Base-by-base conservation (phyloP, 2,113 vertebrate genomes). In the Microcebus murinus region DNA sequence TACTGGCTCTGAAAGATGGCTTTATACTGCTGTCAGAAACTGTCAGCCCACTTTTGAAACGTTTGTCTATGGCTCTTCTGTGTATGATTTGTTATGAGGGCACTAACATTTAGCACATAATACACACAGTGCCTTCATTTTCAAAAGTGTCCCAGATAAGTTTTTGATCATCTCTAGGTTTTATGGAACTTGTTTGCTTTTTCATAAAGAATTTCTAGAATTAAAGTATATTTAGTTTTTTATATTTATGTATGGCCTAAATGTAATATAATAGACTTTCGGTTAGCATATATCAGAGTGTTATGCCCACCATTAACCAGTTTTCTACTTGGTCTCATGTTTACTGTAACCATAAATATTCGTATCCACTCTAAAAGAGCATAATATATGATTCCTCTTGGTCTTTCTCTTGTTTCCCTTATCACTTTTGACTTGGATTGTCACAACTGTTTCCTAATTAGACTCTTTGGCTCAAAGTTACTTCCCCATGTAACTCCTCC, bases 1-100 rank as follows among this genome's bases (percentile, higher is more conserved):
- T 86, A 14, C 77, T 91, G 82, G 67, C 89, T 94, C 93, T 96
- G 91, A 95, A 91, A 90, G 96, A 94, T 71, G 68, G 96, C 93
- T 96, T 93, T 79, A 86, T 83, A 67, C 18, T 86, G 96, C 94
- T 96, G 95, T 96, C 94, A 96, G 90, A 96, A 87, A 83, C 65
- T 12, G 1, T 90, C 96, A 96, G 80, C 45, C 87, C 80, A 82
- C 84, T 96, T 95, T n/a, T 94, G 90, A 94, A 97, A 92, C 84
- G 86, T 94, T 83, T 96, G 88, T 94, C 93, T 77, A 55, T 39
- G 52, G 82, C 52, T 97, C 31, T 83, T 87, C 90, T 57, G 57
- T 36, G 76, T 90, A 87, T 77, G 82, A 96, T 79, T 61, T 96
- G 71, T 91, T 91, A 89, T 25, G n/a, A 93, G 91, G 61, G 55